A percentile compares a stretch with the other conserved stretches of the same genome.
These are phyloP conservation scores for Haliclona indistincta DNA, from an alignment of 37 sponge, comb jelly and placozoan species.

Conservation along the genomic window DNA sequence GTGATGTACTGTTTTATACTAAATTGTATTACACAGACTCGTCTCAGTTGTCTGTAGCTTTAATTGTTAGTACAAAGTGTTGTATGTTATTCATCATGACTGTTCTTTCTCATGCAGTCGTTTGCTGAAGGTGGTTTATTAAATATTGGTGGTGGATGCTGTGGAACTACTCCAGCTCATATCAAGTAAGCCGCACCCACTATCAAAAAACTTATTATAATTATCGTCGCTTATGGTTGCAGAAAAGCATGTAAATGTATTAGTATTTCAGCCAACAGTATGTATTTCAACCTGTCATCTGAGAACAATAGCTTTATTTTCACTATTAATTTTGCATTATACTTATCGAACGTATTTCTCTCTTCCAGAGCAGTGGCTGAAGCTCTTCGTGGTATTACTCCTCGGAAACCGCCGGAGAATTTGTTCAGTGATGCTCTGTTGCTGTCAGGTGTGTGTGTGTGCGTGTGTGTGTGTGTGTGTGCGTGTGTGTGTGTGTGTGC, in stretches of 20 bases:
- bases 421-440: slow-evolving; percentile 71
- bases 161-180: slow-evolving; percentile 95
- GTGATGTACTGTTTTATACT: too few relatives aligned
- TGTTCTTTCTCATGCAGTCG: slow-evolving; percentile 29
- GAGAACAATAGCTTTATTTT: too few relatives aligned
- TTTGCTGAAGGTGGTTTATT: slow-evolving; percentile 93
- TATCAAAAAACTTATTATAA: background rate
- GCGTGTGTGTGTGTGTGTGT: too few relatives aligned
- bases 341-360: too few relatives aligned
- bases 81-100: background rate
- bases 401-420: slow-evolving; percentile 67
- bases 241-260: too few relatives aligned
- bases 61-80: background rate
- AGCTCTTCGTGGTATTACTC: slow-evolving; percentile 65
- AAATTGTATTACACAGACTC: too few relatives aligned
- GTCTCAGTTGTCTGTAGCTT: too few relatives aligned
- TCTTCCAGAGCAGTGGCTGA: slow-evolving; percentile 78
- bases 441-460: slow-evolving; percentile 69
- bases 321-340: too few relatives aligned
- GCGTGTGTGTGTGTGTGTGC: too few relatives aligned
- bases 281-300: too few relatives aligned
- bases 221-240: background rate
- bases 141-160: slow-evolving; percentile 97
- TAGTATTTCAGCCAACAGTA: too few relatives aligned
- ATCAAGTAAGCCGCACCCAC: slow-evolving; percentile 70